A percentile compares a stretch with the other conserved stretches of the same genome.
Evolutionary conservation across 1,140 invertebrate genomes (phyloP).

Genomic region (Aphelenchoides fujianensis): DNA sequence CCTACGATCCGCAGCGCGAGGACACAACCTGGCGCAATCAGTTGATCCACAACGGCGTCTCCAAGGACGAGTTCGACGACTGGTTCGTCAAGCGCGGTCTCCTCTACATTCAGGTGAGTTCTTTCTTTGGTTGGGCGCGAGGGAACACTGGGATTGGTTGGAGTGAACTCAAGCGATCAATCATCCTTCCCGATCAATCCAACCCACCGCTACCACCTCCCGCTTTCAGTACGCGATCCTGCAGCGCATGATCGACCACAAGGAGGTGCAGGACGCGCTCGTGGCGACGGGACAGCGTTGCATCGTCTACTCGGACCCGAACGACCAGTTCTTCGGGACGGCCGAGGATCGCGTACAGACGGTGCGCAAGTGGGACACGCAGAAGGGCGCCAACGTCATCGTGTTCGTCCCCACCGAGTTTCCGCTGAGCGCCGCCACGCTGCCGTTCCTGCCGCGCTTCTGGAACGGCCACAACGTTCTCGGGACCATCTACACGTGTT

Average conservation of each 20-base stretch:
- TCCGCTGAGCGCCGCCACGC: neutral
- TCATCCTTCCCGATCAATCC: too few species aligned
- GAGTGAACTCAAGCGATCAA: too few species aligned
- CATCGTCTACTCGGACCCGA: neutral
- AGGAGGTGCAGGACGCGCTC: neutral
- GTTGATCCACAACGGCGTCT: neutral
- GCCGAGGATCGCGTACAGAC: neutral
- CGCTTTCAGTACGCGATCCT: neutral
- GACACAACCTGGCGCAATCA: neutral
- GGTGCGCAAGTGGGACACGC: neutral
- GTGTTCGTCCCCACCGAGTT: neutral
- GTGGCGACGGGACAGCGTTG: neutral
- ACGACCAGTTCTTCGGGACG: neutral
- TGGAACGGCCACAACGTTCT: neutral
- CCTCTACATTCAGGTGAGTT: slow-evolving; percentile 8
- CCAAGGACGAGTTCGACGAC: neutral
- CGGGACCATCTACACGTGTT: neutral
- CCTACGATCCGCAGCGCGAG: neutral
- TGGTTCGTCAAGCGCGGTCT: neutral
- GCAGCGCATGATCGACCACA: neutral
- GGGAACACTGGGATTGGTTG: too few species aligned
- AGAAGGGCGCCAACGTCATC: neutral
- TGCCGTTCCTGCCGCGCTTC: neutral
- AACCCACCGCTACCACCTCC: neutral
- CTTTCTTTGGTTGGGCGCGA: neutral